Percentiles rank a stretch among this genome's conserved stretches.
These are phyloP conservation scores for Andrena praecox DNA, from an alignment of 2,888 invertebrate genomes.

Conservation along the genomic window DNA sequence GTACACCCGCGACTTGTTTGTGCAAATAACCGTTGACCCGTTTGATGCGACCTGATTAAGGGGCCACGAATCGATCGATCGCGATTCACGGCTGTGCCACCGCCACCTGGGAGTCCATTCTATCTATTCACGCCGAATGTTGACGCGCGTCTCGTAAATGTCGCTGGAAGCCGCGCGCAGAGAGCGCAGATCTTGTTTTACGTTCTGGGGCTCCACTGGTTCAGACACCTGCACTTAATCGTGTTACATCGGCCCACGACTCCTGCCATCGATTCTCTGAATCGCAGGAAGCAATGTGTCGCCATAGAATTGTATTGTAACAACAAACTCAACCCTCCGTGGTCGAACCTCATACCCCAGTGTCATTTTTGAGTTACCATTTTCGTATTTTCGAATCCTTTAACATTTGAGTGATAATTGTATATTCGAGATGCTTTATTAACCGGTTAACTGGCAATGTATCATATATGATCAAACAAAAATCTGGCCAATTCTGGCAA, in stretches of 20 bases:
- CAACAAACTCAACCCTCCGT: no score
- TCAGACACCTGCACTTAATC: conserved; percentile 1
- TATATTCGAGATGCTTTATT: no score
- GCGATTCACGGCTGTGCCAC: neutral
- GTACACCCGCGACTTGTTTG: conserved; percentile 20
- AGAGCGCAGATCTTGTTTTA: neutral
- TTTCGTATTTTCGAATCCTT: no score
- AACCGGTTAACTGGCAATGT: no score
- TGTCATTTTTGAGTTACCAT: no score
- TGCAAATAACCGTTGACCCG: conserved; percentile 42
- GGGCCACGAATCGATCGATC: conserved; percentile 35
- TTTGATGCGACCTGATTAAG: conserved; percentile 52
- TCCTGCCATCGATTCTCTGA: neutral
- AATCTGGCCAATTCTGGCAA: no score
- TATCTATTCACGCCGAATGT: conserved; percentile 9
- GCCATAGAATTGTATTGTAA: neutral
- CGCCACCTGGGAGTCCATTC: conserved; percentile 12
- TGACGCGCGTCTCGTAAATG: conserved; percentile 22
- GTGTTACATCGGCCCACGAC: neutral
- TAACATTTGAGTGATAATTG: no score
- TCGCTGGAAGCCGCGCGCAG: neutral
- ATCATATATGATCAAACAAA: no score
- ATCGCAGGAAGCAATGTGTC: neutral
- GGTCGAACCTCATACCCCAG: no score
- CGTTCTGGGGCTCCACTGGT: neutral